Conservation (phyloP, 92 coral and sea anemone species). For the Nematostella vectensis region DNA sequence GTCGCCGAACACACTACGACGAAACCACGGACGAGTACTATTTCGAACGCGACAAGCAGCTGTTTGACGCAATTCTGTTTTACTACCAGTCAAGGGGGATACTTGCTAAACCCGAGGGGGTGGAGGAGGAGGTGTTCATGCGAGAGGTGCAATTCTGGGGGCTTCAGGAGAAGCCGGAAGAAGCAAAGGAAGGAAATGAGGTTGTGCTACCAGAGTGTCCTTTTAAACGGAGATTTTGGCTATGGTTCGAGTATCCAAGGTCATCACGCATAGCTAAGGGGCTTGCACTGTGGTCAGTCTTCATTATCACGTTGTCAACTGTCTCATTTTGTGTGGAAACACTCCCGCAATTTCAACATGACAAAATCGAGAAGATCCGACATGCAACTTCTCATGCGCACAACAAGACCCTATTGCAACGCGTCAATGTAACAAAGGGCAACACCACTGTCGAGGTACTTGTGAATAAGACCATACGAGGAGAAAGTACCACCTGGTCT, state of each 20-base stretch:
- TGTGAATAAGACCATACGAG: neutral
- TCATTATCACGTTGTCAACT: conserved; percentile 66
- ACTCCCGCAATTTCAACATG: conserved; percentile 36
- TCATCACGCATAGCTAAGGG: conserved; percentile 50
- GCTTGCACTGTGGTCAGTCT: conserved; percentile 58
- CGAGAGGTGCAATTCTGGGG: conserved; percentile 76
- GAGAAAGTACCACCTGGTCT: neutral
- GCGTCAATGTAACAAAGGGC: neutral
- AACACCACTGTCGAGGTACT: neutral
- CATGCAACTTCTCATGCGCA: neutral
- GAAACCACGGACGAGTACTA: conserved; percentile 33
- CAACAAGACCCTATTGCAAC: neutral
- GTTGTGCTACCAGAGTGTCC: conserved; percentile 28
- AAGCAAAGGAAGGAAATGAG: conserved; percentile 5
- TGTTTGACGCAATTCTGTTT: conserved; percentile 84
- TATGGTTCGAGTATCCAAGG: conserved; percentile 74
- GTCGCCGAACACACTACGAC: conserved; percentile 56
- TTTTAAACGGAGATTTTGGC: conserved; percentile 55
- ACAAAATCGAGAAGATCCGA: conserved; percentile 6
- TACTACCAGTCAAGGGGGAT: conserved; percentile 93
- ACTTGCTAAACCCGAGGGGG: conserved; percentile 72
- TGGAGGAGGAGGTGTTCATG: conserved; percentile 54
- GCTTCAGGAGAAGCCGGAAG: conserved; percentile 16
- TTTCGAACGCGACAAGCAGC: conserved; percentile 62
- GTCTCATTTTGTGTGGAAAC: conserved; percentile 79